phyloP scores from a whole-genome alignment of 2,888 invertebrate species.

The Masnerella sp. region DNA sequence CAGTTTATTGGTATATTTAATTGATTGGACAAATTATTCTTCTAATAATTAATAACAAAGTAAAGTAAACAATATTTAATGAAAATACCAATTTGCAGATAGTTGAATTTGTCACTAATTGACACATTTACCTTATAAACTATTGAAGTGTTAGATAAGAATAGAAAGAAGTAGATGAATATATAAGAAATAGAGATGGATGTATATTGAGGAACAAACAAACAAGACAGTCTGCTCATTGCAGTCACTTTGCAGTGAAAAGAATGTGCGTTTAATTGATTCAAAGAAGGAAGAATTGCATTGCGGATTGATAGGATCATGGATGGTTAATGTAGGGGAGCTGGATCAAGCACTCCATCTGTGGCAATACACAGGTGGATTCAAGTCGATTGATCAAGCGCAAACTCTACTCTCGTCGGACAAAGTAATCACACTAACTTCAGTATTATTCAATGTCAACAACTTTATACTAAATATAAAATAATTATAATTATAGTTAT shows the following conservation, averaged over 20 bases:
- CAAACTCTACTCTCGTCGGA: slow-evolving; percentile 79
- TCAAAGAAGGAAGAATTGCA: slow-evolving; percentile 86
- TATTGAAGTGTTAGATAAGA: too few relatives aligned
- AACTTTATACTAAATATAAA: not conserved
- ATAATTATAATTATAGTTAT: not conserved
- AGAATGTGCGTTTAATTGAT: slow-evolving; percentile 87
- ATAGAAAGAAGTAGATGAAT: not conserved
- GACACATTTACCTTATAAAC: too few relatives aligned
- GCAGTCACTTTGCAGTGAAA: slow-evolving; percentile 81
- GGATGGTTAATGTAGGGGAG: slow-evolving; percentile 97
- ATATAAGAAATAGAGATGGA: not conserved
- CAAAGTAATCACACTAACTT: slow-evolving; percentile 49
- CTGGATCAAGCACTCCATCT: slow-evolving; percentile 98
- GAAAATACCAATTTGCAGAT: too few relatives aligned
- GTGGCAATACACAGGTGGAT: slow-evolving; percentile 97
- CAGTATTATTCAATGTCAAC: slow-evolving; percentile 33
- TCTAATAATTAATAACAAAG: too few relatives aligned
- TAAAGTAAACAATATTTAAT: too few relatives aligned
- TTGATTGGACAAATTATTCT: too few relatives aligned
- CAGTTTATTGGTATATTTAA: too few relatives aligned
- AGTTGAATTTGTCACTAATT: too few relatives aligned
- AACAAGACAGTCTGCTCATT: slow-evolving; percentile 38
- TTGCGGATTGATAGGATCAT: slow-evolving; percentile 94
- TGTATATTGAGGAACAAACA: slow-evolving; percentile 27
- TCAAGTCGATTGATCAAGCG: slow-evolving; percentile 89